Conservation (phyloP, 2,888 invertebrate genomes). For the Acronicta aceris region DNA sequence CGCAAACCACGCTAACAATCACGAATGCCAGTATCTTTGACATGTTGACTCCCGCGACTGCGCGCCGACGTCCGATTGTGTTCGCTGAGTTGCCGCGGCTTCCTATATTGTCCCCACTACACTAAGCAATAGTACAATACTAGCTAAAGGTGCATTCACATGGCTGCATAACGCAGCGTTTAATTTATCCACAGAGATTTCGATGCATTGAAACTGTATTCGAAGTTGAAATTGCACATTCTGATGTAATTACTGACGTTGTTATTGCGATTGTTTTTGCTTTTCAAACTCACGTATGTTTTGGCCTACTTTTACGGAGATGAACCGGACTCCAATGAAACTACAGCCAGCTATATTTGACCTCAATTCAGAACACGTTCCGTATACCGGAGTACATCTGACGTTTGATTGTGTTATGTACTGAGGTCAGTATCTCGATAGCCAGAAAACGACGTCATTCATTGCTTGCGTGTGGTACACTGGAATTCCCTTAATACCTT, state of each 20-base stretch:
- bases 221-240: too few relatives aligned
- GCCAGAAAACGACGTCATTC: not conserved
- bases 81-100: constrained; percentile 12
- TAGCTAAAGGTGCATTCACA: constrained; percentile 41
- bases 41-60: constrained; percentile 21
- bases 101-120: constrained; percentile 54
- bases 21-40: constrained; percentile 42
- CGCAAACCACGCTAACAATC: constrained; percentile 50
- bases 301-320: not conserved
- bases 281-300: not conserved
- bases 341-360: constrained; percentile 11
- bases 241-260: not conserved
- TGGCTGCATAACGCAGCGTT: not conserved
- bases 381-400: constrained; percentile 24
- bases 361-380: constrained; percentile 36
- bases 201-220: not conserved
- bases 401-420: constrained; percentile 10
- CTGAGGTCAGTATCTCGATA: constrained; percentile 10
- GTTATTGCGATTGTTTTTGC: too few relatives aligned
- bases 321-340: not conserved
- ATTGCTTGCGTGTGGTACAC: not conserved
- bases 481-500: too few relatives aligned
- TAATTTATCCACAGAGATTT: not conserved
- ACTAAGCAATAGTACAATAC: constrained; percentile 14
- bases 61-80: constrained; percentile 38